Conservation (phyloP, 64 coral and sea anemone species). For the Dendronephthya gigantea region DNA sequence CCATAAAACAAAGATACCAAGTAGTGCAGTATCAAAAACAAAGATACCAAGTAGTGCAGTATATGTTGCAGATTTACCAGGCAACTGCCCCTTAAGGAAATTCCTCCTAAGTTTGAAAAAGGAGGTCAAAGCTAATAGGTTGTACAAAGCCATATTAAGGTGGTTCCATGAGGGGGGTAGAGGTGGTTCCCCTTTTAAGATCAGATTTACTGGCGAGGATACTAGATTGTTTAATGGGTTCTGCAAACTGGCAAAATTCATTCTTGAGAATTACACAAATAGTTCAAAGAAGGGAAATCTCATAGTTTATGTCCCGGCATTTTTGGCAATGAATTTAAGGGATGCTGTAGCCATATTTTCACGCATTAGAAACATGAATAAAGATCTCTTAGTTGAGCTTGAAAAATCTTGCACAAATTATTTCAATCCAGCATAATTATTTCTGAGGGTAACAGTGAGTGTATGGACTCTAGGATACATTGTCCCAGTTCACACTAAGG, state of each 20-base stretch:
- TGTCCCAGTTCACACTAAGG: constrained; percentile 35
- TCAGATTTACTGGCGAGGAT: constrained; percentile 33
- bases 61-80: background rate
- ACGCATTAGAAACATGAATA: constrained; percentile 3
- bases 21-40: background rate
- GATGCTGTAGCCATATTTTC: constrained; percentile 29
- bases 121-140: constrained; percentile 26
- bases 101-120: constrained; percentile 30
- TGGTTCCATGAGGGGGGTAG: constrained; percentile 31
- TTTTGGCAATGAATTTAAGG: constrained; percentile 16
- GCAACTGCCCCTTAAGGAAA: constrained; percentile 20
- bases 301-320: constrained; percentile 13
- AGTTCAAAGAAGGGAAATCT: constrained; percentile 2
- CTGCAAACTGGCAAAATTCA: constrained; percentile 12
- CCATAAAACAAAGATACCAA: background rate
- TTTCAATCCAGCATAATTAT: background rate
- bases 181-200: background rate
- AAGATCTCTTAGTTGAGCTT: constrained; percentile 14
- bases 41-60: constrained; percentile 8
- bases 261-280: background rate
- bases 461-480: constrained; percentile 42
- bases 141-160: constrained; percentile 26
- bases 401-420: constrained; percentile 1
- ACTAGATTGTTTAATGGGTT: background rate
- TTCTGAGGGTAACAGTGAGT: constrained; percentile 31